A percentile compares a stretch with the other conserved stretches of the same genome.
Conservation (phyloP, 2,113 vertebrate genomes). For the Urocynchramus pylzowi region DNA sequence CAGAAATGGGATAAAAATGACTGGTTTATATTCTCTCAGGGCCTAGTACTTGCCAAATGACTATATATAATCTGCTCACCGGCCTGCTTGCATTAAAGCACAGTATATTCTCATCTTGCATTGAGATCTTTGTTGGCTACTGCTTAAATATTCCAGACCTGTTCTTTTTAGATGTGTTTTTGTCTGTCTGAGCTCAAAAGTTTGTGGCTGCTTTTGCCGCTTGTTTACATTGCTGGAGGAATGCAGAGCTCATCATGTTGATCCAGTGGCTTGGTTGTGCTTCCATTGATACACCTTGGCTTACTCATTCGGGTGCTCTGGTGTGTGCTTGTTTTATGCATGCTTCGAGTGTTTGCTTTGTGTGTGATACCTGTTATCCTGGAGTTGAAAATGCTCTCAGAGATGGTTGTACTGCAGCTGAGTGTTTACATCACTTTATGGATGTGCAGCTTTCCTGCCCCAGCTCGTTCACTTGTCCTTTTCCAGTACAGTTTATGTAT, state of each 20-base stretch:
- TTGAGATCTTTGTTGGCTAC: background rate
- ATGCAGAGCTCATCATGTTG: accelerated
- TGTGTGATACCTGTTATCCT: background rate
- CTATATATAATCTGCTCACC: accelerated
- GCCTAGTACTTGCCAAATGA: background rate
- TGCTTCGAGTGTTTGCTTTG: accelerated
- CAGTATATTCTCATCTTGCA: background rate
- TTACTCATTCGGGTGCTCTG: accelerated
- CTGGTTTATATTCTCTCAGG: background rate
- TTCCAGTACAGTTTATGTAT: background rate
- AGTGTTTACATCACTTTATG: background rate
- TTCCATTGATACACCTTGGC: background rate
- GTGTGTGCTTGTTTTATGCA: background rate
- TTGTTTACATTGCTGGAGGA: accelerated
- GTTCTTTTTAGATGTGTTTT: background rate
- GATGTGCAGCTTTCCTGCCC: background rate
- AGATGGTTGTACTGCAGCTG: background rate
- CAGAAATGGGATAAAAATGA: background rate
- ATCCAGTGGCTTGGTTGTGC: background rate
- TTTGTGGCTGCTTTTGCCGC: background rate
- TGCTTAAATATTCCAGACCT: background rate
- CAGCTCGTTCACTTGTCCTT: background rate
- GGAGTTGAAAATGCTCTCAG: background rate
- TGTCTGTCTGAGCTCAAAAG: background rate
- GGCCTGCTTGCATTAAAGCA: background rate